A percentile compares a stretch with the other conserved stretches of the same genome.
These are phyloP conservation scores for Pithys albifrons DNA, from an alignment of 2,113 vertebrate genomes.

Conservation along the genomic window DNA sequence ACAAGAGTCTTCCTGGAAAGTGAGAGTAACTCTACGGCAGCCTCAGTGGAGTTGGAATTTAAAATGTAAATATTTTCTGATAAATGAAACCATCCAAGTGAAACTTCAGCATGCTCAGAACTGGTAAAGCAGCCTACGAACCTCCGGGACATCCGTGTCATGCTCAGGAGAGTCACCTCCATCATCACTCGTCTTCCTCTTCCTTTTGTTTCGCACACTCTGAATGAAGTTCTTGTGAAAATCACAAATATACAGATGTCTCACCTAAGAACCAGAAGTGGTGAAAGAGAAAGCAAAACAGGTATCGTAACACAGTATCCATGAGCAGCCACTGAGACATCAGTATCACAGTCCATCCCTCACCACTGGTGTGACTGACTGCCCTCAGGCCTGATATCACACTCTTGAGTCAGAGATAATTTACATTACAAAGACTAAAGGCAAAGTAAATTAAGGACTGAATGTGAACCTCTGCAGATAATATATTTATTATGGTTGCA, in stretches of 20 bases:
- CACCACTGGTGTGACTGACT: not conserved
- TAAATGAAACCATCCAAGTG: not conserved
- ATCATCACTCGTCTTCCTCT: slow-evolving; percentile 97
- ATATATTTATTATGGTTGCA: not conserved
- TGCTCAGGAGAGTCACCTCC: slow-evolving; percentile 97
- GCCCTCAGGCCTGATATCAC: not conserved
- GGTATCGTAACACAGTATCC: not conserved
- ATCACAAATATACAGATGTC: slow-evolving; percentile 97
- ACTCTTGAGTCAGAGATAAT: not conserved
- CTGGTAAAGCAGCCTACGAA: slow-evolving; percentile 32
- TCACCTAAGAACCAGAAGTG: slow-evolving; percentile 78
- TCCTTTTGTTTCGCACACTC: slow-evolving; percentile 97
- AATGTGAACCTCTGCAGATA: not conserved
- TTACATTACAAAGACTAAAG: not conserved
- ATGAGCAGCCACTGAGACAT: not conserved
- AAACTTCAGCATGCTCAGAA: not conserved
- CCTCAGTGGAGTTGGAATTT: not conserved
- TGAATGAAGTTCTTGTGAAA: slow-evolving; percentile 99
- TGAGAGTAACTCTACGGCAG: not conserved
- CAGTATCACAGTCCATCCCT: not conserved
- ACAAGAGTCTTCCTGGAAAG: not conserved
- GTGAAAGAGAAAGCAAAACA: slow-evolving; percentile 10
- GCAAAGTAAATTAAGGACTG: not conserved
- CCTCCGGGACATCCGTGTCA: slow-evolving; percentile 94
- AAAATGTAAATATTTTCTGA: not conserved